These are phyloP conservation scores for Trachelipus rathkii DNA, from an alignment of 1,140 invertebrate species.

Conservation along the genomic window DNA sequence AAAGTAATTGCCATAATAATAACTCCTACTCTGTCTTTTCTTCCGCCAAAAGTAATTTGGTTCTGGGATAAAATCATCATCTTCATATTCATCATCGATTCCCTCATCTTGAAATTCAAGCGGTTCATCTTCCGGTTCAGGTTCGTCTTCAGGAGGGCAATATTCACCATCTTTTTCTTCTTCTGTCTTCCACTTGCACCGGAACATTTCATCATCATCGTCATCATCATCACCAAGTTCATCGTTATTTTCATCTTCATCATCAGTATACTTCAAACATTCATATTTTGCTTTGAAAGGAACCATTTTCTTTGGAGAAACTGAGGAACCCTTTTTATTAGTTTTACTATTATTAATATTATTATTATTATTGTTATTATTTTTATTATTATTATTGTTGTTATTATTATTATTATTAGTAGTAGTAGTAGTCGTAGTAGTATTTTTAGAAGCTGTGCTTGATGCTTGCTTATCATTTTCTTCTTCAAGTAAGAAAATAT, in stretches of 20 bases:
- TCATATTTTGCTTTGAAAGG: background rate
- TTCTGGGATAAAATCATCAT: background rate
- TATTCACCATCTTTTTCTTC: background rate
- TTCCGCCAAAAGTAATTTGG: background rate
- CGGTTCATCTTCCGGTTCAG: background rate
- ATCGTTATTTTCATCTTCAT: background rate
- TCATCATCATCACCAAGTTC: background rate
- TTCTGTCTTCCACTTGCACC: background rate
- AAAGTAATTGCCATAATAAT: background rate
- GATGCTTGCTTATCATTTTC: no score
- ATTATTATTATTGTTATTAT: no score
- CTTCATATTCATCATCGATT: background rate
- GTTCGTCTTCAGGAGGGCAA: background rate
- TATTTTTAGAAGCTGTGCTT: no score
- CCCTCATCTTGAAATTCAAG: background rate
- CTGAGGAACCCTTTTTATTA: background rate
- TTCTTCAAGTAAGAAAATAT: background rate
- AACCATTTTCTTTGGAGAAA: background rate
- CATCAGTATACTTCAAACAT: background rate
- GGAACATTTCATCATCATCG: background rate
- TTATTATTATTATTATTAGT: no score
- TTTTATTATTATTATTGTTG: no score
- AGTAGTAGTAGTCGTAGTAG: no score
- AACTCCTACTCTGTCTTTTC: background rate
- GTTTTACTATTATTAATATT: no score